phyloP scores from a whole-genome alignment of 2,797 vertebrate species.

The Tarsius wallacei region DNA sequence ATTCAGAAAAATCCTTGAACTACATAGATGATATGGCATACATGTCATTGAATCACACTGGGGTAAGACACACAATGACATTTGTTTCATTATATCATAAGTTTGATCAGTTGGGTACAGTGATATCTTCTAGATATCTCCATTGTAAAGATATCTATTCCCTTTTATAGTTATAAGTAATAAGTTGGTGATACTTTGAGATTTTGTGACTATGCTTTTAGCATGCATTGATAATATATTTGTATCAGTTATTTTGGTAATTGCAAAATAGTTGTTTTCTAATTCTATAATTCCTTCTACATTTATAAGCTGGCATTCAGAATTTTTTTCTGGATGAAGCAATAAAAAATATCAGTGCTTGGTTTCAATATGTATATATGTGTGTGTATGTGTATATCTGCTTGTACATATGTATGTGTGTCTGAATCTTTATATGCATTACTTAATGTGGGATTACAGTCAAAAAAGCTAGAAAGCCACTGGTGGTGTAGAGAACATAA shows the following conservation, averaged over 20 bases:
- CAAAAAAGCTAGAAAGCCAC: not conserved
- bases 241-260: slow-evolving; percentile 43
- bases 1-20: slow-evolving; percentile 17
- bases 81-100: not conserved
- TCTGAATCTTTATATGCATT: slow-evolving; percentile 47
- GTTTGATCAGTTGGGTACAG: not conserved
- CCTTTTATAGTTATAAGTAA: slow-evolving; percentile 21
- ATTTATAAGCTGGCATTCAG: slow-evolving; percentile 22
- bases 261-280: slow-evolving; percentile 62
- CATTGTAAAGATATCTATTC: slow-evolving; percentile 27
- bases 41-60: not conserved
- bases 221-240: slow-evolving; percentile 8
- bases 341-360: slow-evolving; percentile 37
- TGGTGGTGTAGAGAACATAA: slow-evolving; percentile 15
- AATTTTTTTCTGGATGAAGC: slow-evolving; percentile 54
- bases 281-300: slow-evolving; percentile 22
- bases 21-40: not conserved
- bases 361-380: not conserved
- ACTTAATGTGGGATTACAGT: not conserved
- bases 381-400: not conserved
- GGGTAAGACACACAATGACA: not conserved
- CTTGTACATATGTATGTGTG: not conserved
- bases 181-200: slow-evolving; percentile 33
- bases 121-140: not conserved
- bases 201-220: slow-evolving; percentile 48